Evolutionary conservation across 2,113 vertebrate species (phyloP).

Genomic region (Paradisaea rubra): DNA sequence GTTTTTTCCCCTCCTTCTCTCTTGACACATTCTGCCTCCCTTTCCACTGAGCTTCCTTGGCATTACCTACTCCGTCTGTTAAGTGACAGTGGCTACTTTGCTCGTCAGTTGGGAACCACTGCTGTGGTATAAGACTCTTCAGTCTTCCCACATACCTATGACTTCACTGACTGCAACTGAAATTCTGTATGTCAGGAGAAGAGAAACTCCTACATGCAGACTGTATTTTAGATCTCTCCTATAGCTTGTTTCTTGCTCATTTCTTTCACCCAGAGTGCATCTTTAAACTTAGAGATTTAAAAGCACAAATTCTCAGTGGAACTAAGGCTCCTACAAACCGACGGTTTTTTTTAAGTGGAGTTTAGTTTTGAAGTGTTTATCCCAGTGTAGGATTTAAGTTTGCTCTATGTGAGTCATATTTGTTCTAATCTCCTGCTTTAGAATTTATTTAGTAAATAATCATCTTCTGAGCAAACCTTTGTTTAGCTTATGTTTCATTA

Average conservation of each 20-base stretch:
- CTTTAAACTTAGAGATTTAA: neutral
- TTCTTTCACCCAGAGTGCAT: neutral
- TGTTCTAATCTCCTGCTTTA: neutral
- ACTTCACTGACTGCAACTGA: conserved; percentile 23
- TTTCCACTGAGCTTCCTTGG: neutral
- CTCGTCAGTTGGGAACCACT: neutral
- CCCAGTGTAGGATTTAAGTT: conserved; percentile 1
- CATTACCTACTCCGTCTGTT: neutral
- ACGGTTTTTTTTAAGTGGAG: neutral
- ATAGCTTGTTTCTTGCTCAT: neutral
- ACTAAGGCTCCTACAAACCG: neutral
- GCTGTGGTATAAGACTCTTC: neutral
- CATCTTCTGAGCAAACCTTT: neutral
- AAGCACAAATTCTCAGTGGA: neutral
- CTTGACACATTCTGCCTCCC: neutral
- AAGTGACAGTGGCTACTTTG: neutral
- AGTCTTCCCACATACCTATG: conserved; percentile 24
- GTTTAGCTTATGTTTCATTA: neutral
- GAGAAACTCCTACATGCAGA: conserved; percentile 32
- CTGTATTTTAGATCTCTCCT: neutral
- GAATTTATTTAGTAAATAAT: conserved; percentile 38
- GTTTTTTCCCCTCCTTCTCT: neutral
- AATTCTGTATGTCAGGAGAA: neutral
- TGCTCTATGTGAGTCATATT: neutral
- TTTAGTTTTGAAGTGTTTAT: conserved; percentile 1